A percentile compares a stretch with the other conserved stretches of the same genome.
phyloP scores from a whole-genome alignment of 1,140 invertebrate genomes.

The Galleria mellonella region DNA sequence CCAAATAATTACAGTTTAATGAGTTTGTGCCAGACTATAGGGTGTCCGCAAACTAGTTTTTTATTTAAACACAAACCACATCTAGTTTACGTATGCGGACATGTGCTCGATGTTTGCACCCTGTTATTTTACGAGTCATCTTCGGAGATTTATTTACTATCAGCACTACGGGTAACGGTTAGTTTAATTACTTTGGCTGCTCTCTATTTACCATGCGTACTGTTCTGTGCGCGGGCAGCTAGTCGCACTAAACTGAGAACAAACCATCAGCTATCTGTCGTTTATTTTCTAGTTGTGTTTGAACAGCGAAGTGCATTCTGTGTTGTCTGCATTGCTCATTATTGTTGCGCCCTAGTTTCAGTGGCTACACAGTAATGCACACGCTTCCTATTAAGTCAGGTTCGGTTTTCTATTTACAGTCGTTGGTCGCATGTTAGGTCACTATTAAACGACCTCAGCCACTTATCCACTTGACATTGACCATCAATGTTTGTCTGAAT shows the following conservation, averaged over 20 bases:
- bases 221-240: constrained; percentile 21
- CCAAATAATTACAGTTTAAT: too few species aligned
- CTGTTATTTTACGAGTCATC: constrained; percentile 40
- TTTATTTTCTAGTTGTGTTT: constrained; percentile 2
- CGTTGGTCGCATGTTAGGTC: neutral
- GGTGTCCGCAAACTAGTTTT: constrained; percentile 7
- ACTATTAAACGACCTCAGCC: neutral
- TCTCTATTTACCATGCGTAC: constrained; percentile 40
- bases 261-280: neutral
- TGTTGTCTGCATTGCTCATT: constrained; percentile 4
- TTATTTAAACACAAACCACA: neutral
- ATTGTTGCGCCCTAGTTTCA: constrained; percentile 11
- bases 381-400: constrained; percentile 9
- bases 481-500: too few species aligned
- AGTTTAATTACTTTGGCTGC: constrained; percentile 46
- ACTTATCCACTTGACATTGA: too few species aligned
- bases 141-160: constrained; percentile 50
- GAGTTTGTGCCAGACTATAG: too few species aligned
- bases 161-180: constrained; percentile 44
- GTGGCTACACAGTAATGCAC: neutral
- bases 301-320: constrained; percentile 8
- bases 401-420: neutral
- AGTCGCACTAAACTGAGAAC: constrained; percentile 2
- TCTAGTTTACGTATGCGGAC: neutral
- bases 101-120: constrained; percentile 18